Evolutionary conservation across 2,113 vertebrate genomes (phyloP).

Genomic region (Pungitius pungitius): DNA sequence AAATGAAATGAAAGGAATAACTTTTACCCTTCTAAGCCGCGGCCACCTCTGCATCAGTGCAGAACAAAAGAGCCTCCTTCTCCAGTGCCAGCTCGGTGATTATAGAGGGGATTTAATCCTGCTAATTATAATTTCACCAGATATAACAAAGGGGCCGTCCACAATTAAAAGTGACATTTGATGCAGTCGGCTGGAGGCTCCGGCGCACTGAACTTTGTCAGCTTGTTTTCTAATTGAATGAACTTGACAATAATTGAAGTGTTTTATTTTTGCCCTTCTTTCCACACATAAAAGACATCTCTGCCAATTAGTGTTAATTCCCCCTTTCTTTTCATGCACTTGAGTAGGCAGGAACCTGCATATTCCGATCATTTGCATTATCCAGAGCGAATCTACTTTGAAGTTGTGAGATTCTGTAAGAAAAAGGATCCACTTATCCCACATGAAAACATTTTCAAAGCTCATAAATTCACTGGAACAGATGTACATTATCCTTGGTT

Average conservation of each 20-base stretch:
- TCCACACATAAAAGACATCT: conserved; percentile 90
- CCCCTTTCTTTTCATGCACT: conserved; percentile 83
- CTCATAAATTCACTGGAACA: conserved; percentile 98
- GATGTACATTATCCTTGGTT: conserved; percentile 99
- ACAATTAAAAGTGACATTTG: conserved; percentile 59
- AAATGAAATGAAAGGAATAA: not conserved
- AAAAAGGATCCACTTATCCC: conserved; percentile 96
- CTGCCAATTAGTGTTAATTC: conserved; percentile 93
- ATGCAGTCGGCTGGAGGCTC: conserved; percentile 40
- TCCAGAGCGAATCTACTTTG: conserved; percentile 96
- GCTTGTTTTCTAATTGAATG: conserved; percentile 74
- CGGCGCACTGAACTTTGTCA: conserved; percentile 63
- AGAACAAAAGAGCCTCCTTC: conserved; percentile 30
- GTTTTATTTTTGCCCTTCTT: conserved; percentile 77
- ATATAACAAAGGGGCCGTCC: conserved; percentile 47
- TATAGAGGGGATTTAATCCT: conserved; percentile 50
- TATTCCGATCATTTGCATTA: conserved; percentile 99
- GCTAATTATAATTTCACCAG: conserved; percentile 63
- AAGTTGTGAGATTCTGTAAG: conserved; percentile 98
- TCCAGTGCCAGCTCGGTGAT: conserved; percentile 13
- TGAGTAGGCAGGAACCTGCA: conserved; percentile 87
- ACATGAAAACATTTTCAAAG: conserved; percentile 96
- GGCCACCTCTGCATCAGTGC: conserved; percentile 10
- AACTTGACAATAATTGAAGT: conserved; percentile 78
- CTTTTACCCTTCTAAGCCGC: not conserved